A percentile compares a stretch with the other conserved stretches of the same genome.
phyloP scores from a whole-genome alignment of 64 coral and sea anemone species.

The Dendronephthya gigantea region DNA sequence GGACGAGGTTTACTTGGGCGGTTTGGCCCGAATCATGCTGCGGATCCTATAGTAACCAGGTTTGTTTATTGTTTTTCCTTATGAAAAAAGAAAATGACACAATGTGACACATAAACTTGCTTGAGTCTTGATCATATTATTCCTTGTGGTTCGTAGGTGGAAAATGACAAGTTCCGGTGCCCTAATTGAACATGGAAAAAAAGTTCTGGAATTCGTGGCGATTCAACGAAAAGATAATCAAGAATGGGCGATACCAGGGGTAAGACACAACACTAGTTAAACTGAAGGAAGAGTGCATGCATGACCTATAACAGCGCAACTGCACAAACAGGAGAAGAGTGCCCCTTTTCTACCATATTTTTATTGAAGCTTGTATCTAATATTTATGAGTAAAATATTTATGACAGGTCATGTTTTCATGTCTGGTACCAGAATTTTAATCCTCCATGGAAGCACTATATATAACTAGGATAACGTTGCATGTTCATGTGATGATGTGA shows the following conservation, averaged over 20 bases:
- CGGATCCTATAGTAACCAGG: conserved; percentile 85
- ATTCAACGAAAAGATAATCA: conserved; percentile 85
- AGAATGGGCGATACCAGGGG: conserved; percentile 97
- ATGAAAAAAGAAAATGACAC: background rate
- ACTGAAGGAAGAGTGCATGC: too few species aligned
- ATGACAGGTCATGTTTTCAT: too few species aligned
- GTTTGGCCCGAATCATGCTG: conserved; percentile 93
- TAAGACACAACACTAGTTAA: too few species aligned
- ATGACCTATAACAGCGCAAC: too few species aligned
- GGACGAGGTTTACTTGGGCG: conserved; percentile 79
- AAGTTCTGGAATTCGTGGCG: conserved; percentile 92
- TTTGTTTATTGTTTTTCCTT: background rate
- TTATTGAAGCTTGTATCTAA: too few species aligned
- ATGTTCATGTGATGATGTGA: too few species aligned
- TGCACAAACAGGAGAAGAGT: too few species aligned
- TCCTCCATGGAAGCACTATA: too few species aligned
- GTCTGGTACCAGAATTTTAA: too few species aligned
- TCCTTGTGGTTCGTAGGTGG: conserved; percentile 42
- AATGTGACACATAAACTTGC: background rate
- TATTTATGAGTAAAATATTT: too few species aligned
- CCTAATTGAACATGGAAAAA: conserved; percentile 68
- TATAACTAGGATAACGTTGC: too few species aligned
- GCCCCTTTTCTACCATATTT: too few species aligned
- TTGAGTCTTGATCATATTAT: background rate
- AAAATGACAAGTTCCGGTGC: conserved; percentile 90